These are phyloP conservation scores for Macquaria australasica DNA, from an alignment of 2,113 vertebrate species.

Conservation along the genomic window DNA sequence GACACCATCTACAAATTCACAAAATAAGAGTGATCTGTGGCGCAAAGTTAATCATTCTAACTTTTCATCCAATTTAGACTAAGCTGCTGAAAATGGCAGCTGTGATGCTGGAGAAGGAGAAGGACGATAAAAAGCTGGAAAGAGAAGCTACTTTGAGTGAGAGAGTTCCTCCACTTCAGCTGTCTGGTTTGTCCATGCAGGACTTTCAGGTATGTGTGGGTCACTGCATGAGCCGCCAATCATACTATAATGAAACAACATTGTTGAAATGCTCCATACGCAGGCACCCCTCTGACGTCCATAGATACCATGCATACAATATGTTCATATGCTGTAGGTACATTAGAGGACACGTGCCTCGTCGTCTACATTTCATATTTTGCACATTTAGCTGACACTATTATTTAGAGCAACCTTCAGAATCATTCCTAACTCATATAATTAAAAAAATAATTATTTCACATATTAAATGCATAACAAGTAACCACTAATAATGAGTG, in stretches of 20 bases:
- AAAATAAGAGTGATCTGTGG: neutral
- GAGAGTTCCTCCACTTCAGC: slow-evolving; percentile 72
- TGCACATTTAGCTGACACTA: neutral
- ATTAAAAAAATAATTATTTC: neutral
- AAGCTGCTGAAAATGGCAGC: slow-evolving; percentile 78
- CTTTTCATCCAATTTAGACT: slow-evolving; percentile 58
- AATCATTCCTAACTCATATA: neutral
- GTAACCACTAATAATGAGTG: neutral
- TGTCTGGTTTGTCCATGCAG: slow-evolving; percentile 76
- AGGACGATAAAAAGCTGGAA: slow-evolving; percentile 69
- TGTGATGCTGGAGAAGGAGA: slow-evolving; percentile 73
- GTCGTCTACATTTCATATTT: neutral
- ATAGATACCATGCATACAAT: neutral
- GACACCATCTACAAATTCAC: neutral
- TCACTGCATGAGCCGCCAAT: neutral
- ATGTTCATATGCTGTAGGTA: slow-evolving; percentile 18
- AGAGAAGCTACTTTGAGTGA: slow-evolving; percentile 70
- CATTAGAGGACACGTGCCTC: neutral
- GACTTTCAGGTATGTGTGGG: slow-evolving; percentile 79
- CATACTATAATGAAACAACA: neutral
- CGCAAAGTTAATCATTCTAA: neutral
- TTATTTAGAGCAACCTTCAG: neutral
- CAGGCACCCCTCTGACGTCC: slow-evolving; percentile 1
- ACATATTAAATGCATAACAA: neutral
- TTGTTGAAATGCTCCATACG: slow-evolving; percentile 5